Conservation (phyloP, 2,888 invertebrate genomes). For the Hipparchia sbordonii region DNA sequence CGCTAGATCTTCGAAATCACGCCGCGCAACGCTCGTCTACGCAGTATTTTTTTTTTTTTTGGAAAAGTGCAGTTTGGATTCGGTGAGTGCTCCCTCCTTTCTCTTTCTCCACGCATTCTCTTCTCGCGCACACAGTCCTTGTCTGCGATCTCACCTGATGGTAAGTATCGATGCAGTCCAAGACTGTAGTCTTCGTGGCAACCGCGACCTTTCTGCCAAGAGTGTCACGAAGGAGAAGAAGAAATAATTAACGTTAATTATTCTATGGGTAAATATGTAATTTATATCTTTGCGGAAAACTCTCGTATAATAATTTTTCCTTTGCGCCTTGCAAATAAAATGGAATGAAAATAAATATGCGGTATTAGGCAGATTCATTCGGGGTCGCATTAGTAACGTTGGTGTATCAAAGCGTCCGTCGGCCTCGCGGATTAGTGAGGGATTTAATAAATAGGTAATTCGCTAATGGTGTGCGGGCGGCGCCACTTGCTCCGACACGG, state of each 20-base stretch:
- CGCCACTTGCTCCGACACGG: conserved; percentile 28
- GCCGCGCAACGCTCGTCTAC: no score
- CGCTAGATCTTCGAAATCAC: no score
- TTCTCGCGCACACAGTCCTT: no score
- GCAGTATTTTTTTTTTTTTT: no score
- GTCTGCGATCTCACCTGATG: no score
- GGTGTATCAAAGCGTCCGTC: conserved; percentile 44
- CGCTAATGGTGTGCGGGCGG: conserved; percentile 46
- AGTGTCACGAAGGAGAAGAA: neutral
- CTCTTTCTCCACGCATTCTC: no score
- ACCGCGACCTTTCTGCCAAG: neutral
- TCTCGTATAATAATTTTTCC: neutral
- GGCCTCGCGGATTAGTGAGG: conserved; percentile 49
- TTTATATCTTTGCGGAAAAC: neutral
- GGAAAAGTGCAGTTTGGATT: no score
- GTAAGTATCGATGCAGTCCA: no score
- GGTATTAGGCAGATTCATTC: conserved; percentile 44
- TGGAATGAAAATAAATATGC: conserved; percentile 42
- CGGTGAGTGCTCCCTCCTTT: no score
- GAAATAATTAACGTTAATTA: neutral
- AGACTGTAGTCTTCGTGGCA: no score
- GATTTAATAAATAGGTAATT: conserved; percentile 54
- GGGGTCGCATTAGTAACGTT: conserved; percentile 44
- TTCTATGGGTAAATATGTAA: neutral
- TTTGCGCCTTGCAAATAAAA: conserved; percentile 21